Conservation (phyloP, 2,888 invertebrate species). For the Keiferia lycopersicella region DNA sequence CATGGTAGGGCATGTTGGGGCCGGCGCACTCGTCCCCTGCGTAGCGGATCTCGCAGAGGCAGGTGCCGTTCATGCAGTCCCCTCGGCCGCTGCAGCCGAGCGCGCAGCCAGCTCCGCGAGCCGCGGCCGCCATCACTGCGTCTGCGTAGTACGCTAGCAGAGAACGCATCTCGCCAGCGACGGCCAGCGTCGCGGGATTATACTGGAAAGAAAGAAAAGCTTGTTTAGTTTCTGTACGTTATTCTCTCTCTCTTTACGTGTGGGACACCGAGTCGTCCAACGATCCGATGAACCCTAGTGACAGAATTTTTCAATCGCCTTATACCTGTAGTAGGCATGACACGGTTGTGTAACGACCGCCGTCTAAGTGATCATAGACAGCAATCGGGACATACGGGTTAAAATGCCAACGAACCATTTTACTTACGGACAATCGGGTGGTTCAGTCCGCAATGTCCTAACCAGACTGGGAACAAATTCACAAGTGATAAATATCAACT, state of each 20-base stretch:
- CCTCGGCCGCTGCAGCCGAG: constrained; percentile 94
- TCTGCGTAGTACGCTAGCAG: constrained; percentile 75
- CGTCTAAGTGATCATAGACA: too few relatives aligned
- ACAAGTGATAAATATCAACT: too few relatives aligned
- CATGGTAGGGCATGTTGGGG: constrained; percentile 91
- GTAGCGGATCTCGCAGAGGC: constrained; percentile 94
- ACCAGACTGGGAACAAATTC: too few relatives aligned
- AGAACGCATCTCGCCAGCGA: constrained; percentile 70
- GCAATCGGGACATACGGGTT: neutral
- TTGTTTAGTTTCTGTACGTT: neutral
- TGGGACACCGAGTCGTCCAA: too few relatives aligned
- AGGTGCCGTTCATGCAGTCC: constrained; percentile 95
- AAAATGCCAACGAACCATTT: too few relatives aligned
- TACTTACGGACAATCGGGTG: too few relatives aligned
- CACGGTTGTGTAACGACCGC: too few relatives aligned
- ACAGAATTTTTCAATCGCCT: too few relatives aligned
- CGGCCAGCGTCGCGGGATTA: constrained; percentile 52
- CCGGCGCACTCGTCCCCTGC: constrained; percentile 91
- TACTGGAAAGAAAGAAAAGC: constrained; percentile 46
- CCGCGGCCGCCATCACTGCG: constrained; percentile 70
- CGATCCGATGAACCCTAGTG: too few relatives aligned
- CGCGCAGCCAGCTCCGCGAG: constrained; percentile 81
- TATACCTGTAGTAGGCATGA: too few relatives aligned
- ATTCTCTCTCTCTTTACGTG: neutral
- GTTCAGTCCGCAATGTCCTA: too few relatives aligned